Base-by-base conservation (phyloP, 2,113 vertebrate species). In the Dromiciops gliroides region DNA sequence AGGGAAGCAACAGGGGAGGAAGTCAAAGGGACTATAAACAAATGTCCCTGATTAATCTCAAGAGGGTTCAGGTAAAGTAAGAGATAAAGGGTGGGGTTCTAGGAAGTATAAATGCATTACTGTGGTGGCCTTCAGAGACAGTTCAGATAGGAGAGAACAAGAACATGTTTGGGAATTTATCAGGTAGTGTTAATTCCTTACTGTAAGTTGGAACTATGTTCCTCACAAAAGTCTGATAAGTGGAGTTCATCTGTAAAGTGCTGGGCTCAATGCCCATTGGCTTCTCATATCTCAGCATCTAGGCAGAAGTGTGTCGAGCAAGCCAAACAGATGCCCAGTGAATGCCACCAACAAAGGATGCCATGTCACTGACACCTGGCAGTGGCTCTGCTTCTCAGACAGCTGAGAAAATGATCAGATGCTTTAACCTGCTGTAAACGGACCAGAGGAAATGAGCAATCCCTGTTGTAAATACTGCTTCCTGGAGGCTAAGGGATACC, bases 231-330 rank as follows among this genome's bases (percentile, higher is more conserved):
- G 52, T 14, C 16, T 0, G 25, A 51, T 51, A 83, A 48, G 52
- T 53, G 60, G 51, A 95, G 90, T 92, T 93, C 25, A 8, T 51
- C 14, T 47, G 25, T 90, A 95, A 31, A 51, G 53, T 28, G 44
- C 96, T 24, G 75, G 94, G 95, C 90, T 94, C 95, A 83, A 75
- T 93, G 95, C 95, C 96, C 97, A 93, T 0, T 8, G 91, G 95
- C 75, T 95, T 95, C 97, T 97, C 97, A 92, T 52, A 92, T 96
- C 96, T 96, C 96, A 94, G 31, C 90, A 50, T 91, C 94, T 92
- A 0, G 0, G 94, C 97, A 97, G 92, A 95, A 97, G 90, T 2
- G 14, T 95, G 95, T 96, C 90, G 48, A 51, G 48, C 52, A 95
- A 97, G 75, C 93, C 92, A 89, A 95, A 92, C 83, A 52, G 83